phyloP scores from a whole-genome alignment of 2,888 invertebrate genomes.

The Troilus luridus region DNA sequence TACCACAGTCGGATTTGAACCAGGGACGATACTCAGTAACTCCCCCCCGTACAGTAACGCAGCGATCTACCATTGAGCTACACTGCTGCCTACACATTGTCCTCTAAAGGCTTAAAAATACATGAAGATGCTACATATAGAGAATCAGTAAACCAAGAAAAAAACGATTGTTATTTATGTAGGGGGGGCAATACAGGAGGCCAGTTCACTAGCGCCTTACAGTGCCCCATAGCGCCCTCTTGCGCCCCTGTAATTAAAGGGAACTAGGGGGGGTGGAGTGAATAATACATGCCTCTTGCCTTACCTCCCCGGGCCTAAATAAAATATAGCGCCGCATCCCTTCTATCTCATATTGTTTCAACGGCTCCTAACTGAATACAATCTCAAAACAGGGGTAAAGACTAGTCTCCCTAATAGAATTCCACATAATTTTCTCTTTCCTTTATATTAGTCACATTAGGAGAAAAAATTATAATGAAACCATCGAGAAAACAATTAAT shows the following conservation, averaged over 20 bases:
- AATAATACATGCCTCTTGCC: slow-evolving; percentile 1
- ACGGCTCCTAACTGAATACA: not conserved
- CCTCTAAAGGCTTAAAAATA: too few species aligned
- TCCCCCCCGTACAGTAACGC: too few species aligned
- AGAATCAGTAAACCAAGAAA: too few species aligned
- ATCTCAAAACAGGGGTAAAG: not conserved
- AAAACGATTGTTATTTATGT: too few species aligned
- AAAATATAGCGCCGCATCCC: slow-evolving; percentile 15
- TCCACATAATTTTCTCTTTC: not conserved
- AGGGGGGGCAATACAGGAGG: not conserved
- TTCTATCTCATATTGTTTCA: slow-evolving; percentile 11
- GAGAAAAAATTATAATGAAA: too few species aligned
- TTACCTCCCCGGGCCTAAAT: not conserved
- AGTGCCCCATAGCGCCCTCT: not conserved
- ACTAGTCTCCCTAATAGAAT: not conserved
- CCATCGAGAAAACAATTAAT: too few species aligned
- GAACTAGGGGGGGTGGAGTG: not conserved
- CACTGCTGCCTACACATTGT: too few species aligned
- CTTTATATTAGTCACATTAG: not conserved
- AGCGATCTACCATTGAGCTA: too few species aligned
- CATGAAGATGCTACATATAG: too few species aligned
- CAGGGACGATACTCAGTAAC: too few species aligned
- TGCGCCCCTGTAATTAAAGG: slow-evolving; percentile 10
- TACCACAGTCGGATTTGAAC: too few species aligned
- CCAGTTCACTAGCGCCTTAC: not conserved